Base-by-base conservation (phyloP, 2,888 invertebrate species). In the Nephrotoma appendiculata region DNA sequence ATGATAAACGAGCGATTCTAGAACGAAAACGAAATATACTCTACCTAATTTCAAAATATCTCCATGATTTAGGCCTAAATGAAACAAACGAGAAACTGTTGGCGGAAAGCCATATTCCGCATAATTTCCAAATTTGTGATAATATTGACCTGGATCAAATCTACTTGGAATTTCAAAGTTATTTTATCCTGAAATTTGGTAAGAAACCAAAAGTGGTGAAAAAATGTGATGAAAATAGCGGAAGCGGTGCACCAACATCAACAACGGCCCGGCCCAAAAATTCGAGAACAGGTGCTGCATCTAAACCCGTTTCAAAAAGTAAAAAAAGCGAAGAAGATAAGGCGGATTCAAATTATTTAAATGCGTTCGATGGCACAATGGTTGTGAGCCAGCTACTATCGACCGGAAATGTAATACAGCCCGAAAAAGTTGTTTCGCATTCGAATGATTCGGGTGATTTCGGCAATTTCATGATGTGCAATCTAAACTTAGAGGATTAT, bases 71-170 rank as follows among this genome's bases (percentile, higher is more conserved):
- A 89, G 95, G 95, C 84, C 93, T 93, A 87, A 91, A 92, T 87
- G 93, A 94, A 87, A 92, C 95, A 0, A 95, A 95, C 0, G 94
- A 95, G 86, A 90, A 92, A 9, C 92, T 98, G 87, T 92, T 92
- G 42, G 92, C 92, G 31, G 98, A 98, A 91, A 96, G 97, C 0
- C 94, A 94, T 83, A 92, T 98, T 9, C 89, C 89, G n/a, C 93
- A 95, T 0, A 93, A 93, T 6, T 95, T 94, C 89, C 93, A 94
- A 89, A 93, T 98, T 52, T 98, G 98, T 91, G 98, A 98, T 90
- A 98, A 98, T 89, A 94, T 98, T 87, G 98, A 98, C 90, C 92
- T 98, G 90, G 96, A 96, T 88, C 95, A 96, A 83, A 96, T 98
- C 88, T 92, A 98, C 87, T 95, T 97, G 93, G 98, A 98, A 89